Conservation (phyloP, 2,888 invertebrate genomes). For the Smittia aterrima region DNA sequence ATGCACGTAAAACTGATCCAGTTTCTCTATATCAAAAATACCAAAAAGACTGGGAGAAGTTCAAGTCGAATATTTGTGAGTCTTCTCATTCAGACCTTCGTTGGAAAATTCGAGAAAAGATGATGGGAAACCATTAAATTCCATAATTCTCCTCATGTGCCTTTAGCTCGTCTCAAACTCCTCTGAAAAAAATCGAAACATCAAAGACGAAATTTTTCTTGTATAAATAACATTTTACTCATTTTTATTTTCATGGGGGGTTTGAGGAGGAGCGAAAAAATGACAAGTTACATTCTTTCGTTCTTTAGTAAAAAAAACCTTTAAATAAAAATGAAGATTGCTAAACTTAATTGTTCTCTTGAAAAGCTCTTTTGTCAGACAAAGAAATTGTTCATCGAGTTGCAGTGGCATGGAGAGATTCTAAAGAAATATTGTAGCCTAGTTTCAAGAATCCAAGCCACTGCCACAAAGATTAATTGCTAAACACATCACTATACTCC, state of each 20-base stretch:
- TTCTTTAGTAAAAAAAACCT: background rate
- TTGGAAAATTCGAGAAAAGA: slow-evolving; percentile 69
- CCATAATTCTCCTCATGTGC: background rate
- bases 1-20: slow-evolving; percentile 61
- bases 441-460: too few species aligned
- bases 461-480: too few species aligned
- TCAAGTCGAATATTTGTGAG: slow-evolving; percentile 68
- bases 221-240: slow-evolving; percentile 13
- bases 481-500: too few species aligned
- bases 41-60: slow-evolving; percentile 69
- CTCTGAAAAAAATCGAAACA: too few species aligned
- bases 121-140: slow-evolving; percentile 55
- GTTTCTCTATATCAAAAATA: slow-evolving; percentile 76
- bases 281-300: background rate
- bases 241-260: background rate
- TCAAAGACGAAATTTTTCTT: background rate
- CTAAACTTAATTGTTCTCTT: background rate
- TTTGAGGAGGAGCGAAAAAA: slow-evolving; percentile 1
- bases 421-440: too few species aligned
- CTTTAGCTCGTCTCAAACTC: too few species aligned
- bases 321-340: background rate
- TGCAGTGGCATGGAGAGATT: too few species aligned
- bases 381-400: background rate
- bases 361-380: slow-evolving; percentile 2
- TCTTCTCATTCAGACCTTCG: slow-evolving; percentile 65